Evolutionary conservation across 2,113 vertebrate genomes (phyloP).

Genomic region (Symphodus melops): DNA sequence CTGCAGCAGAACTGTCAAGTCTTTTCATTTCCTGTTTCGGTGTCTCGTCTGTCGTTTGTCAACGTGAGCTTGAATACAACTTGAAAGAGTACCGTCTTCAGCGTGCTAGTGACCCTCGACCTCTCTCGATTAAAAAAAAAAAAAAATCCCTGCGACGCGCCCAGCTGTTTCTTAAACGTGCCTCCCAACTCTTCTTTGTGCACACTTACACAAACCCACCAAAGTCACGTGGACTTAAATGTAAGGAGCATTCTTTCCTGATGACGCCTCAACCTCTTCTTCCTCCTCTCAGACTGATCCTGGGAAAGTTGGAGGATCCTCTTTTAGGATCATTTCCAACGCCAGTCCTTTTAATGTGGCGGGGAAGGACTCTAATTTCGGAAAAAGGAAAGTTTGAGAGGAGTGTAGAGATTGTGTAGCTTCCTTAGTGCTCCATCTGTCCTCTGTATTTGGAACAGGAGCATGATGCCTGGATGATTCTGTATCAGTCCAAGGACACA

Average conservation of each 20-base stretch:
- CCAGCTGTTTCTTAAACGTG: neutral
- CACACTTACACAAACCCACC: constrained; percentile 5
- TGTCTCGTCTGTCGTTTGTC: neutral
- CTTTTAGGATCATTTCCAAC: neutral
- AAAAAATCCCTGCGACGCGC: neutral
- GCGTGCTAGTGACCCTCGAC: neutral
- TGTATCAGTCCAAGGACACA: constrained; percentile 16
- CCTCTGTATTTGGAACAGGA: neutral
- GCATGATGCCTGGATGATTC: neutral
- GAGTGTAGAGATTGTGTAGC: constrained; percentile 8
- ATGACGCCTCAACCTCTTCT: neutral
- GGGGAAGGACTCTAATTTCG: neutral
- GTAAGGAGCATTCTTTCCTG: neutral
- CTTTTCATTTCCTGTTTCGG: neutral
- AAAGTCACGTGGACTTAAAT: neutral
- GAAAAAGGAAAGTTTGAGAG: neutral
- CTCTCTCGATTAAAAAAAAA: no score
- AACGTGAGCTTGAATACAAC: neutral
- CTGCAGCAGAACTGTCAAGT: constrained; percentile 3
- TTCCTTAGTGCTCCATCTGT: neutral
- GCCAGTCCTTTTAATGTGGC: neutral
- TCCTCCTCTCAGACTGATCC: neutral
- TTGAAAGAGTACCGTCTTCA: neutral
- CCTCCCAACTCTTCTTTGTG: neutral
- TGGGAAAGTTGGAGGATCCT: constrained; percentile 3